Percentiles rank a stretch among this genome's conserved stretches.
phyloP scores from a whole-genome alignment of 64 coral and sea anemone species.

The Montipora sp. region DNA sequence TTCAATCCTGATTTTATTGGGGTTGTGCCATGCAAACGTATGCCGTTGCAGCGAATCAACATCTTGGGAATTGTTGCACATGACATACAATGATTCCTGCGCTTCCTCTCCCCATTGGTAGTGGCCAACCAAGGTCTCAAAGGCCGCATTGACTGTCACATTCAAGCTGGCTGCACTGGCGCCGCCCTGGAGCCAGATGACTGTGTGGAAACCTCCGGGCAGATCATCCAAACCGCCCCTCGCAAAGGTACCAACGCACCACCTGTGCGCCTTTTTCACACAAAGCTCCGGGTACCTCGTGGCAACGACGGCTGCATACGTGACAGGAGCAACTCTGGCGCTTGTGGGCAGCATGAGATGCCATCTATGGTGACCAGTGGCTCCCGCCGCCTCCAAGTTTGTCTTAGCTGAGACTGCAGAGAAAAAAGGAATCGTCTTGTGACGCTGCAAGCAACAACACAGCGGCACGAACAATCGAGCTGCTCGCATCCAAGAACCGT shows the following conservation, averaged over 20 bases:
- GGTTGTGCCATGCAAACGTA: neutral
- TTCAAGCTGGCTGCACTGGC: neutral
- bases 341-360: neutral
- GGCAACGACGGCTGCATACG: neutral
- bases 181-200: neutral
- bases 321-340: neutral
- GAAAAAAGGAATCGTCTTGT: constrained; percentile 10
- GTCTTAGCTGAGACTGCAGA: neutral
- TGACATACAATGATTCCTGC: neutral
- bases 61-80: constrained; percentile 1
- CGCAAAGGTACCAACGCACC: neutral
- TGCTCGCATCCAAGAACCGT: constrained; percentile 13
- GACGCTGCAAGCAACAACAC: constrained; percentile 1
- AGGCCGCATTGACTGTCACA: neutral
- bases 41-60: neutral
- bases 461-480: neutral
- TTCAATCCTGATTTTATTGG: neutral
- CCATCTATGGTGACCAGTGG: neutral
- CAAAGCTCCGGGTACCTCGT: neutral
- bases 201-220: constrained; percentile 10
- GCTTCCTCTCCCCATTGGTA: constrained; percentile 5
- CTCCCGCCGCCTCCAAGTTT: constrained; percentile 1
- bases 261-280: neutral
- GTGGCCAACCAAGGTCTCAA: neutral
- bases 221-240: neutral